Evolutionary conservation across 2,888 invertebrate species (phyloP), one percentile per base, ranked within the genome.

Genomic region (Cheiracanthium punctorium): DNA sequence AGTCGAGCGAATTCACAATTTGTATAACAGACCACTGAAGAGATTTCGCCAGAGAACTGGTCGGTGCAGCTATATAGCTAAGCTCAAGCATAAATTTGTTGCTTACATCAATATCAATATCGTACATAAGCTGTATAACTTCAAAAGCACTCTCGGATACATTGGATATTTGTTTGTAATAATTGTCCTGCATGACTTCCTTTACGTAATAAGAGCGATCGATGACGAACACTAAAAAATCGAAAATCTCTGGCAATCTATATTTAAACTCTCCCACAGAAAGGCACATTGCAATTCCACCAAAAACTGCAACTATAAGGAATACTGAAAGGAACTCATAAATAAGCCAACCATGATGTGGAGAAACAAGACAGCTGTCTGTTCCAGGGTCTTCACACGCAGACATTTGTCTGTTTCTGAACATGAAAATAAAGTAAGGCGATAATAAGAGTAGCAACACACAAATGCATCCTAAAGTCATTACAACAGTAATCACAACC

Each of bases 71-170:
- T 7, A n/a, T 8, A 0, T 20, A 7, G 7, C 41, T 24, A 1
- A 64, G 20, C 8, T 8, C 1, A 4, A 33, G 8, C 30, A 67
- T 29, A 52, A 33, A 82, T 0, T 43, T 29, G 0, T 12, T 8
- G 0, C 28, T 4, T 0, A 76, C 20, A 1, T 76, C 37, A 24
- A 71, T 76, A 17, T 82, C 72, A 8, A 82, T 28, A 17, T 76
- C 65, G 12, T 77, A 64, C 32, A 82, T 24, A 10, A 48, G n/a
- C 29, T 65, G 29, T 17, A 64, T 71, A 1, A 30, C n/a, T 24
- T 76, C 76, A 71, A 43, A 70, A 0, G 69, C 69, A n/a, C 48
- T 48, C 14, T 28, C 30, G 1, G 81, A 81, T 0, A 81, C 65
- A n/a, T 69, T 52, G 32, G 41, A 24, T 28, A 81, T 5, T 8